Evolutionary conservation across 2,797 vertebrate species (phyloP), one percentile per base, ranked within the genome.

Genomic region (Macropodus opercularis): DNA sequence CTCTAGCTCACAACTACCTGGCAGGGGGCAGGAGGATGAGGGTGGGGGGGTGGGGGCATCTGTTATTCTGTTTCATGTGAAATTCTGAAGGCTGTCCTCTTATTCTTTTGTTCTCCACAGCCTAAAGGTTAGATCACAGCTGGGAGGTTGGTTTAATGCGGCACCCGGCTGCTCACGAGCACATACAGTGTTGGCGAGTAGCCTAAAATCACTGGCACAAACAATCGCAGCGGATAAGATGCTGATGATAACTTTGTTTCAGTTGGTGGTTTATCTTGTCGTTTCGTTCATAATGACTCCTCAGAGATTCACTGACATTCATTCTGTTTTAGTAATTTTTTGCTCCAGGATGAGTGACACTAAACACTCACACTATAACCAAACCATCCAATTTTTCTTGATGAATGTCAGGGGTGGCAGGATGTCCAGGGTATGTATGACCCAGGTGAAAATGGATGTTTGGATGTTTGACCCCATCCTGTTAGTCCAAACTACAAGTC

Each of bases 81-180:
- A 55, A 42, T 38, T 71, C 18, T 56, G n/a, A 59, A 43, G 24
- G 52, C 60, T 19, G 11, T 49, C 40, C 18, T 69, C 4, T 43
- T 38, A 24, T 38, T 57, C 38, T 61, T 78, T 66, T 57, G 8
- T 55, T 69, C 26, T 70, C 23, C 24, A 3, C 42, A 26, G 46
- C 29, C 39, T 12, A 63, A 75, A 77, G 47, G 67, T 82, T 54
- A 50, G 21, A 55, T 73, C 60, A 2, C 70, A 75, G 51, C 39
- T 41, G 51, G 68, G 22, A 0, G 48, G 26, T n/a, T 18, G 56
- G 48, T 72, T 78, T 75, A 51, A 71, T 67, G 54, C 38, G 34
- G 55, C 52, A 58, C 36, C 43, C 47, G 46, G 14, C 35, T 26
- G 58, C 46, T 68, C 46, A 35, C 12, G 8, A 24, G n/a, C 23